Percentiles rank a stretch among this genome's conserved stretches.
Evolutionary conservation across 2,888 invertebrate species (phyloP).

Genomic region (Anagyrus pseudococci): DNA sequence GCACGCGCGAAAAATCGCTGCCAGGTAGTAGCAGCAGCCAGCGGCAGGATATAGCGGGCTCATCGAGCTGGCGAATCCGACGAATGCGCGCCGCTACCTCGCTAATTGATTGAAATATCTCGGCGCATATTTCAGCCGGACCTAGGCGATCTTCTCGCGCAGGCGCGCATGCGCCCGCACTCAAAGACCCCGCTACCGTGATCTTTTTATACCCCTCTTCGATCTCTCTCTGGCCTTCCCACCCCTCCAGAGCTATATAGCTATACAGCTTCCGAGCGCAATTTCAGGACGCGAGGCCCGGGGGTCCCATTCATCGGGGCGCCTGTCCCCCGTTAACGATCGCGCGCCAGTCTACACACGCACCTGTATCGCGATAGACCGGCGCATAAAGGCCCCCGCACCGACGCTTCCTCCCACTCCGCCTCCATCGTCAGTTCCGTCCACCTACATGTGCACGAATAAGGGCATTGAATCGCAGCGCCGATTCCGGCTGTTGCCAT

Average conservation of each 20-base stretch:
- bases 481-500: slow-evolving; percentile 22
- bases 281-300: too few relatives aligned
- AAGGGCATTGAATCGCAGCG: slow-evolving; percentile 44
- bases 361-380: slow-evolving; percentile 36
- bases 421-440: slow-evolving; percentile 11
- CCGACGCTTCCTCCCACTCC: background rate
- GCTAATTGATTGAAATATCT: slow-evolving; percentile 40
- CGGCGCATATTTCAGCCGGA: slow-evolving; percentile 22
- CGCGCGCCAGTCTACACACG: slow-evolving; percentile 16
- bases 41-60: too few relatives aligned
- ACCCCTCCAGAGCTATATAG: background rate
- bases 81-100: slow-evolving; percentile 26
- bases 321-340: slow-evolving; percentile 32
- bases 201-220: slow-evolving; percentile 3
- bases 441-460: slow-evolving; percentile 33
- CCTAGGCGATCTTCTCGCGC: slow-evolving; percentile 9
- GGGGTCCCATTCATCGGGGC: slow-evolving; percentile 29
- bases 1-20: background rate
- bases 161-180: too few relatives aligned
- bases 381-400: slow-evolving; percentile 20
- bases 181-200: background rate
- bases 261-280: too few relatives aligned
- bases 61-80: slow-evolving; percentile 1
- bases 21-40: too few relatives aligned
- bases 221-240: background rate